A percentile compares a stretch with the other conserved stretches of the same genome.
phyloP scores from a whole-genome alignment of 2,888 invertebrate species.

The Phaonia tiefii region DNA sequence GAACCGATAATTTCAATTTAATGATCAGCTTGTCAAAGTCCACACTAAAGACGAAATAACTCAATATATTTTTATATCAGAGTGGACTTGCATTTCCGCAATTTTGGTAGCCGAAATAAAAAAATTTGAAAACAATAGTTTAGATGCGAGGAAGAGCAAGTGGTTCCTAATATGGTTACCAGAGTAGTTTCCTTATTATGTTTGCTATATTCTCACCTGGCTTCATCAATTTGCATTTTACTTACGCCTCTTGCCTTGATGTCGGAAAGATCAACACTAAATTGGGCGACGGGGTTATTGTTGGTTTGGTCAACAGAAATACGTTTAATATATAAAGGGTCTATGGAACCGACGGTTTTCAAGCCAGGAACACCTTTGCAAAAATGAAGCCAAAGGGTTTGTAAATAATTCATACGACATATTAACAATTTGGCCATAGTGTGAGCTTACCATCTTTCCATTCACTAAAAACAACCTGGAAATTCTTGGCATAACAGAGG shows the following conservation, averaged over 20 bases:
- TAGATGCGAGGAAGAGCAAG: no score
- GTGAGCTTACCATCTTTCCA: slow-evolving; percentile 62
- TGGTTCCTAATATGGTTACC: no score
- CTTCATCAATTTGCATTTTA: slow-evolving; percentile 81
- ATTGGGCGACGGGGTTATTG: slow-evolving; percentile 75
- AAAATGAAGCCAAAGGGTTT: no score
- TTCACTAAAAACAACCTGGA: slow-evolving; percentile 67
- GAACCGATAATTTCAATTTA: slow-evolving; percentile 79
- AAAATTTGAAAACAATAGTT: no score
- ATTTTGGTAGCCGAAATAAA: no score
- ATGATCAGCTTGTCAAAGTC: slow-evolving; percentile 5
- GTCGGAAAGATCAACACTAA: slow-evolving; percentile 85
- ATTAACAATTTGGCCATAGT: no score
- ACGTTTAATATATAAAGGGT: slow-evolving; percentile 70
- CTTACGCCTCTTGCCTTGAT: slow-evolving; percentile 84
- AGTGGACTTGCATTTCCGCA: no score
- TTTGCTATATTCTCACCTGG: neutral
- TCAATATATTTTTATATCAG: no score
- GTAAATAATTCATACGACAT: no score
- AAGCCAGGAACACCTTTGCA: slow-evolving; percentile 71
- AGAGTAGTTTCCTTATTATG: neutral
- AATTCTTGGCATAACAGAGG: slow-evolving; percentile 59
- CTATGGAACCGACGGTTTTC: slow-evolving; percentile 68
- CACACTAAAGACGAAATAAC: slow-evolving; percentile 30
- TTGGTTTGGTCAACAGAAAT: slow-evolving; percentile 68